Evolutionary conservation across 2,888 invertebrate genomes (phyloP), one percentile per base, ranked within the genome.

Genomic region (Tenthredo amoena): DNA sequence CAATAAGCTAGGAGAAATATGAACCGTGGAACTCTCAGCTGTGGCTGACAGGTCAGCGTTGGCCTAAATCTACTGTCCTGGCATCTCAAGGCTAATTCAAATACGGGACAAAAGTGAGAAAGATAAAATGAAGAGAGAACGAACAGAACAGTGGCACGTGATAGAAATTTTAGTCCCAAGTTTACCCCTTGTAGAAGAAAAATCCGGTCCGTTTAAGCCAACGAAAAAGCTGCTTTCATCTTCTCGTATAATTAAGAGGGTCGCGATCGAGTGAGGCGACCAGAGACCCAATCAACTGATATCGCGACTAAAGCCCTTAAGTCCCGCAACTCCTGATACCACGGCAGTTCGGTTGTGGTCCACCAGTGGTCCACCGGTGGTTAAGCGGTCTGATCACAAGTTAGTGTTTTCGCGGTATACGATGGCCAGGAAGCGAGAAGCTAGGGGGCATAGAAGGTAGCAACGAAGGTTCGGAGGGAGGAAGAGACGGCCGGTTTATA

Each of bases 241-340:
- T 83, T 83, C 68, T 68, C 81, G 81, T 58, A 83, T 71, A 47
- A 83, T 83, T 83, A 83, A 83, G 83, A 83, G 83, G 71, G 31
- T 62, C 15, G 68, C 83, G 83, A 83, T 83, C 83, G 83, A 83
- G 83, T 83, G 83, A 82, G 71, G 47, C 83, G 26, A 83, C 68
- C 83, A 83, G 88, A 91, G 91, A 93, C 91, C 92, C 92, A 93
- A 93, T 93, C 92, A 93, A 93, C 92, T 92, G 93, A 93, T 93
- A 93, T 92, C 93, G 91, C 90, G 89, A 86, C 91, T 91, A 92
- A 90, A 91, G 91, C 89, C 90, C 91, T 89, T 89, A 91, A 91
- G 91, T 91, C 91, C 90, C 90, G 91, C 92, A 92, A 92, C 92
- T 93, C 89, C 91, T 93, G 92, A 93, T 93, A 92, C 91, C 90